These are phyloP conservation scores for Antidorcas marsupialis DNA, from an alignment of 2,113 vertebrate genomes.

Conservation along the genomic window DNA sequence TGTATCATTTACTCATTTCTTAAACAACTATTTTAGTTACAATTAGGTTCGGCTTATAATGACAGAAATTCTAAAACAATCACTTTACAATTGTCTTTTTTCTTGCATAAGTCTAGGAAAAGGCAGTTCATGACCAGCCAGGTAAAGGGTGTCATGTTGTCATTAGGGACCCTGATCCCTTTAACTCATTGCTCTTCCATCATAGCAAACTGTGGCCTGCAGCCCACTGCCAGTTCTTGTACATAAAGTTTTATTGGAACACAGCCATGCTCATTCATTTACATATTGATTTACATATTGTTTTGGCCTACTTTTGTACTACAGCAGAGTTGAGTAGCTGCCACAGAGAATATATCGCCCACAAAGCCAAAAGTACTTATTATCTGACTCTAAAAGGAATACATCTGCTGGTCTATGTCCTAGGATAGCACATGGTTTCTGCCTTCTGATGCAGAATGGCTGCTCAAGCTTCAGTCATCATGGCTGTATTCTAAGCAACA, in stretches of 20 bases:
- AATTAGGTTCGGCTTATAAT: constrained; percentile 2
- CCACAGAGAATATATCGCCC: neutral
- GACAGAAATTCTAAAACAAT: constrained; percentile 22
- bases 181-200: neutral
- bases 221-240: neutral
- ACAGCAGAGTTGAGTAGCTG: neutral
- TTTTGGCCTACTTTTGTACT: neutral
- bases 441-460: neutral
- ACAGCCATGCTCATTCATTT: neutral
- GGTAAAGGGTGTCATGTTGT: neutral
- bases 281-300: neutral
- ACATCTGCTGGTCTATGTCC: neutral
- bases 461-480: neutral
- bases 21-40: neutral
- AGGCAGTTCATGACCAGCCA: neutral
- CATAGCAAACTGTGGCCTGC: neutral
- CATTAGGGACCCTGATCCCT: neutral
- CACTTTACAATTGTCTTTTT: neutral
- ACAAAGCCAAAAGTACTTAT: neutral
- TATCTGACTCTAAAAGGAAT: neutral
- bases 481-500: neutral
- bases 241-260: neutral
- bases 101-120: neutral
- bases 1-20: neutral
- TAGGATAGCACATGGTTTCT: neutral